Conservation (phyloP, 2,888 invertebrate genomes). For the Cephus spinipes region DNA sequence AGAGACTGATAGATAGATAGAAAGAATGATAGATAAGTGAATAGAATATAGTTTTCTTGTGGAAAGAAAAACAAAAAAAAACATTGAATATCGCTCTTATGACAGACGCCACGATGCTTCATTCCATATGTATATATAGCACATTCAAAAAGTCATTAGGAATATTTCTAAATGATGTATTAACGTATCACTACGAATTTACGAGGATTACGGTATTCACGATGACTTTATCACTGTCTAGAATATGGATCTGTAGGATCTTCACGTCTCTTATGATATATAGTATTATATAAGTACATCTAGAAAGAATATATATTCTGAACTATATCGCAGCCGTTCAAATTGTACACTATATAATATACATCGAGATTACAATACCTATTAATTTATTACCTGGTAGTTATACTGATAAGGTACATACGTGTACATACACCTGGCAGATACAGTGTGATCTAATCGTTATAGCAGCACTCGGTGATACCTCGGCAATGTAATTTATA, state of each 20-base stretch:
- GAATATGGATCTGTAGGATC: not conserved
- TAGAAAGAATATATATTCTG: not conserved
- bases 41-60: not conserved
- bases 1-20: not conserved
- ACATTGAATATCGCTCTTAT: slow-evolving; percentile 1
- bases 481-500: not conserved
- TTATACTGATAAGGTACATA: not conserved
- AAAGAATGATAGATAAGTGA: not conserved
- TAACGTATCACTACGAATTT: slow-evolving; percentile 4
- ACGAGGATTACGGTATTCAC: not conserved
- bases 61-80: not conserved
- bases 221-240: not conserved
- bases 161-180: slow-evolving; percentile 24
- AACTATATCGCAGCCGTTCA: not conserved
- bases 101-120: slow-evolving; percentile 49
- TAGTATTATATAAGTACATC: not conserved
- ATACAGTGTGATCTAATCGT: not conserved
- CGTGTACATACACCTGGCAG: not conserved
- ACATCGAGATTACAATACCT: not conserved
- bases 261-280: not conserved
- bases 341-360: not conserved
- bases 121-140: slow-evolving; percentile 44
- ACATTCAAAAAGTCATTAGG: slow-evolving; percentile 18
- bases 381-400: not conserved
- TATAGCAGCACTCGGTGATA: not conserved